Base-by-base conservation (phyloP, 2,113 vertebrate species). In the Synodontis membranacea region DNA sequence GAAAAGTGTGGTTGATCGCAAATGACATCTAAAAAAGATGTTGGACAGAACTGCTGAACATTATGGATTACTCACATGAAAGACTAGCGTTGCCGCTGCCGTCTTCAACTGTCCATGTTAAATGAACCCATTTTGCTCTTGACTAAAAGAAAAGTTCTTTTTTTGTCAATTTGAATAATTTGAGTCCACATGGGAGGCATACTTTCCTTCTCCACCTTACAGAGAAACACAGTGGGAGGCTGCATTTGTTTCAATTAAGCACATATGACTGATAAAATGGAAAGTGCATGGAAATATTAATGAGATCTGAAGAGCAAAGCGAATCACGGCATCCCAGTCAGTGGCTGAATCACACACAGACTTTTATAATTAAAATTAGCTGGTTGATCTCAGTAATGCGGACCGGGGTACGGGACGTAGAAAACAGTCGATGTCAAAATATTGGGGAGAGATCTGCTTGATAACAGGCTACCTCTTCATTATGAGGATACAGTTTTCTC, bases 311-410 rank as follows among this genome's bases (percentile, higher is more conserved):
- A 86, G 76, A 85, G 37, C 58, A 78, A 86, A 34, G 78, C 66
- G 25, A 44, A 87, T 79, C 68, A 82, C 76, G 81, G 86, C 88
- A 84, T 84, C 56, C 28, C 74, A 88, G 89, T 91, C 88, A 83
- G 79, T 84, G 84, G 84, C 64, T 82, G 85, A 91, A 91, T 88
- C 46, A 28, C 70, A 28, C 70, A 86, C 88, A 86, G 75, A 81
- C 88, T 83, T 90, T 86, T 46, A 92, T 91, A 90, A 93, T 92
- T 90, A 87, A 92, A 88, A 91, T 86, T 87, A 86, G 90, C 70
- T 60, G 58, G 44, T 78, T 80, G 84, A 85, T 92, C 89, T 82
- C 66, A n/a, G 86, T 85, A 85, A 75, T 82, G 46, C 58, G 54
- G 70, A 88, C 80, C 7, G 42, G 86, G 74, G 46, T 86, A 62